Evolutionary conservation across 2,888 invertebrate species (phyloP), one percentile per base, ranked within the genome.

Genomic region (Ethmia dodecea): DNA sequence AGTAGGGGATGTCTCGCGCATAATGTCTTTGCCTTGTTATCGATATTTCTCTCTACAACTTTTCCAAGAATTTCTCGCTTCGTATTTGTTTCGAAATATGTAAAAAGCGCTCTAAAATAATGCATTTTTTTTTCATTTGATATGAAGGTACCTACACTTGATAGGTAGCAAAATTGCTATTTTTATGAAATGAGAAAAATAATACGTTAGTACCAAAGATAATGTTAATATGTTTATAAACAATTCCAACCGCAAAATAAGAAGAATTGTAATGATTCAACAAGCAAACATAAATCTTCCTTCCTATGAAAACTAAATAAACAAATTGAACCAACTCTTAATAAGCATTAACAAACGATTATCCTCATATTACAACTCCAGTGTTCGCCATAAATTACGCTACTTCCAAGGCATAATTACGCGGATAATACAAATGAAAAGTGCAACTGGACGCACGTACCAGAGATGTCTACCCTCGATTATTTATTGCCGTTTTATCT

Each of bases 401-500:
- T 48, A 45, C 55, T 60, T 60, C 52, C 52, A 64, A 65, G 58
- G 64, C 71, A 73, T 78, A 83, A 81, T 83, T 81, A 79, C 70
- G 68, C 55, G 66, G 62, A 74, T 71, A 73, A 74, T 73, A 76
- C 72, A 74, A 73, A 76, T 73, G 74, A 70, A 75, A 75, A 76
- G 69, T 74, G 74, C 78, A 73, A 64, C 73, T 56, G 69, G 49
- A 68, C 64, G 69, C 75, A 75, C 74, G 73, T 71, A 71, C 63
- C 60, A 57, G 52, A 63, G 52, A 61, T 62, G 78, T 76, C 79
- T 65, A 65, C 58, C 54, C 62, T 37, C 54, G 64, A 78, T 80
- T 80, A 83, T 83, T 84, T 83, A 84, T 80, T 81, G 62, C 77
- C 56, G 60, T 65, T 81, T 83, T 81, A 81, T 83, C 78, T 79